Conservation (phyloP, 2,797 vertebrate genomes). For the Ammospiza maritima region DNA sequence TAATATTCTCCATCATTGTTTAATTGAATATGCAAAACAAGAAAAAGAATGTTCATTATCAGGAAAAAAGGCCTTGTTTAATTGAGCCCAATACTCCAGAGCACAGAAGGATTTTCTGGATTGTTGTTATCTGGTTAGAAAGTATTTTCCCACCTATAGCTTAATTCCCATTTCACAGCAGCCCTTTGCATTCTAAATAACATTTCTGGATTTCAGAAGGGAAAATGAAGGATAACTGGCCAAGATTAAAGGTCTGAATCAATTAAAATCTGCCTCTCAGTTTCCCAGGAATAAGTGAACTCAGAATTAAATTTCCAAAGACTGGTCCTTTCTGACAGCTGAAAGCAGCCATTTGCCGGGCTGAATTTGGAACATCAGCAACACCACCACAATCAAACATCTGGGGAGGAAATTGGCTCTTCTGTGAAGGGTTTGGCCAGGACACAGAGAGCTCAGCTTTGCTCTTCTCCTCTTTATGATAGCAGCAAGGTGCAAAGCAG, state of each 20-base stretch:
- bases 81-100: not conserved
- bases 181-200: not conserved
- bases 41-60: not conserved
- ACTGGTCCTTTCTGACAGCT: not conserved
- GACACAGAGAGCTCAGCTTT: conserved; percentile 16
- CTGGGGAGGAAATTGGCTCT: conserved; percentile 63
- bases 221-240: not conserved
- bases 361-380: conserved; percentile 43
- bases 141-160: conserved; percentile 18
- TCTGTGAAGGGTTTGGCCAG: conserved; percentile 28
- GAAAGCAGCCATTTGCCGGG: conserved; percentile 3
- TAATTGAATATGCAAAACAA: conserved; percentile 9
- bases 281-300: conserved; percentile 3
- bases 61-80: not conserved
- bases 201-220: conserved; percentile 5
- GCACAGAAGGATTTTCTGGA: not conserved
- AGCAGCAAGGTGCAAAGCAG: conserved; percentile 53
- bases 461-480: conserved; percentile 23
- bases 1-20: not conserved
- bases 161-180: conserved; percentile 16
- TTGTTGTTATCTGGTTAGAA: not conserved
- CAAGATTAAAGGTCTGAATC: not conserved
- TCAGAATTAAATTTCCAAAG: conserved; percentile 26
- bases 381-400: conserved; percentile 56
- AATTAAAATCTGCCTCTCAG: not conserved